Percentiles rank a stretch among this genome's conserved stretches.
These are phyloP conservation scores for Euglossa dilemma DNA, from an alignment of 1,140 invertebrate genomes.

Conservation along the genomic window DNA sequence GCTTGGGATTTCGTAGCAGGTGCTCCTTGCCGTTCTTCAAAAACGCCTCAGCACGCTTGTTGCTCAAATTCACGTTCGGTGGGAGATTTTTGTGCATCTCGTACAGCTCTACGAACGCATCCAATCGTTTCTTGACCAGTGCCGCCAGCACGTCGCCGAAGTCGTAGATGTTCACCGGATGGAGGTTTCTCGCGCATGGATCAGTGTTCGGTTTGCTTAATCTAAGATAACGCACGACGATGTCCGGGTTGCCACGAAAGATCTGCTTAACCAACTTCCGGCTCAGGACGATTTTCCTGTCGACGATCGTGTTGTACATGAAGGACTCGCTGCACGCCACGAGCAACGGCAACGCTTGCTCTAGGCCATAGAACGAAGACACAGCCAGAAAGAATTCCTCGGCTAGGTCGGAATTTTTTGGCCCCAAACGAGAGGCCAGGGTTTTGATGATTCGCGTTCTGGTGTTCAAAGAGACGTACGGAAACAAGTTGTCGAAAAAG, in stretches of 20 bases:
- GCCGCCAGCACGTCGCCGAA: conserved; percentile 52
- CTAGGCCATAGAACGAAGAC: conserved; percentile 43
- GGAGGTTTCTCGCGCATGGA: background rate
- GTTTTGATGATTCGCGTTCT: conserved; percentile 66
- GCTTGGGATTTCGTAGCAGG: conserved; percentile 54
- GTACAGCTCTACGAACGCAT: conserved; percentile 57
- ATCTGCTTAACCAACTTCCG: conserved; percentile 49
- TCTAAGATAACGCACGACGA: conserved; percentile 71
- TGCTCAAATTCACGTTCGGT: conserved; percentile 53
- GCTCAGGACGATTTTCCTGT: conserved; percentile 48
- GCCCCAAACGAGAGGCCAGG: conserved; percentile 46
- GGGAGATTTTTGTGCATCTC: conserved; percentile 36
- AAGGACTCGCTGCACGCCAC: conserved; percentile 65
- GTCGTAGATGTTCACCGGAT: conserved; percentile 24
- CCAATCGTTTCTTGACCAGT: conserved; percentile 58
- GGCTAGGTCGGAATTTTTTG: conserved; percentile 44
- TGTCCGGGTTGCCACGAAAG: conserved; percentile 65
- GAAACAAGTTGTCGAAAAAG: conserved; percentile 66
- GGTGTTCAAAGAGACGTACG: conserved; percentile 63
- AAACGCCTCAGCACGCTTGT: conserved; percentile 60
- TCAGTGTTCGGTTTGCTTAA: conserved; percentile 8
- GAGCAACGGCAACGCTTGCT: conserved; percentile 62
- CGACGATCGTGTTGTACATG: conserved; percentile 38
- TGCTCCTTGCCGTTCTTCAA: conserved; percentile 64
- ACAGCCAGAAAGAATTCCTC: conserved; percentile 63